These are phyloP conservation scores for Manis crassicaudata DNA, from an alignment of 2,797 vertebrate species.

Conservation along the genomic window DNA sequence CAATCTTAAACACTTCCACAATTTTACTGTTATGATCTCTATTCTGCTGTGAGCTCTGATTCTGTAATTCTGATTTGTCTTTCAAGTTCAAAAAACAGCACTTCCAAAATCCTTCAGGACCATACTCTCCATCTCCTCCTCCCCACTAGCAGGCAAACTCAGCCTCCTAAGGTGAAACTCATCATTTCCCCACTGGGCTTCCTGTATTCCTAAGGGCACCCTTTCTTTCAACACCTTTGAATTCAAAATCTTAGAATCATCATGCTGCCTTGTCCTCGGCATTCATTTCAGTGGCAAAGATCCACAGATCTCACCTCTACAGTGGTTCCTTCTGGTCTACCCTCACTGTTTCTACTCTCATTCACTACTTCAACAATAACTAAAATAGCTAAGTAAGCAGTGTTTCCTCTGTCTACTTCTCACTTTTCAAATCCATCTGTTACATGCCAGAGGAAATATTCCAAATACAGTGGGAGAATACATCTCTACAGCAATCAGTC, in stretches of 20 bases:
- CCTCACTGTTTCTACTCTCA: neutral
- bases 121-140: rapidly evolving
- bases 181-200: neutral
- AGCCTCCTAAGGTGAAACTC: neutral
- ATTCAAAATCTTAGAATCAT: neutral
- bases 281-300: neutral
- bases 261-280: neutral
- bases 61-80: neutral
- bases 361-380: neutral
- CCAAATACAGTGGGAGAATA: neutral
- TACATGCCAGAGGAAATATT: neutral
- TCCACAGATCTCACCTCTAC: neutral
- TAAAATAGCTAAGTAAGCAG: neutral
- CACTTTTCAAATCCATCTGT: neutral
- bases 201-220: neutral
- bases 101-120: neutral
- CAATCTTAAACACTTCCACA: neutral
- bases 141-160: neutral
- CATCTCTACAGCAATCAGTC: neutral
- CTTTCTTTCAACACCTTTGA: neutral
- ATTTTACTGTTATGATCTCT: neutral
- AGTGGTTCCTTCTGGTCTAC: neutral
- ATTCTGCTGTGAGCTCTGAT: neutral
- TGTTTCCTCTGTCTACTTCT: neutral
- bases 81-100: neutral